phyloP scores from a whole-genome alignment of 2,888 invertebrate species.

The Phorcus lineatus region DNA sequence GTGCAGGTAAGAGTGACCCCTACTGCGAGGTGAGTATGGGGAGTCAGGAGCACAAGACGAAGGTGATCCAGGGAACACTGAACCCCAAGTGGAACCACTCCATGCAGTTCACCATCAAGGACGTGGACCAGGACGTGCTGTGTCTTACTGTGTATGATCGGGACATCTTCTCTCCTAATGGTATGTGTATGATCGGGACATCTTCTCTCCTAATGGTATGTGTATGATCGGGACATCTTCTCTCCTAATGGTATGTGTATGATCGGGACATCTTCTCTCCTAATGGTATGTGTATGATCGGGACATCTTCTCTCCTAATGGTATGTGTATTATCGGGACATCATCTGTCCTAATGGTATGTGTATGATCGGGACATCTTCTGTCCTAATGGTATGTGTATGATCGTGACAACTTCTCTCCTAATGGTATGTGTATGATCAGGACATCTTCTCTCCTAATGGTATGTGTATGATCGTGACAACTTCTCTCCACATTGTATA shows the following conservation, averaged over 20 bases:
- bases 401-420: no score
- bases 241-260: not conserved
- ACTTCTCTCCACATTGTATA: no score
- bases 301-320: not conserved
- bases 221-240: not conserved
- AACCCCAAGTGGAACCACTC: conserved; percentile 84
- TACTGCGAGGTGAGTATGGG: conserved; percentile 86
- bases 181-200: conserved; percentile 73
- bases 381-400: no score
- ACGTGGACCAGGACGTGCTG: conserved; percentile 82
- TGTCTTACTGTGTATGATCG: conserved; percentile 84
- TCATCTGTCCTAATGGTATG: no score
- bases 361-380: no score
- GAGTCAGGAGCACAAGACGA: conserved; percentile 83
- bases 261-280: not conserved
- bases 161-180: conserved; percentile 84
- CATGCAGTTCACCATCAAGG: conserved; percentile 86
- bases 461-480: no score
- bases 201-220: not conserved
- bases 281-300: not conserved
- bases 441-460: no score
- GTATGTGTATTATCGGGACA: not conserved
- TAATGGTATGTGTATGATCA: no score
- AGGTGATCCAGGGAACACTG: conserved; percentile 79
- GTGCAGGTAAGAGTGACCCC: conserved; percentile 80